These are phyloP conservation scores for Drosophila kepulauana DNA, from an alignment of 1,140 invertebrate genomes.

Conservation along the genomic window DNA sequence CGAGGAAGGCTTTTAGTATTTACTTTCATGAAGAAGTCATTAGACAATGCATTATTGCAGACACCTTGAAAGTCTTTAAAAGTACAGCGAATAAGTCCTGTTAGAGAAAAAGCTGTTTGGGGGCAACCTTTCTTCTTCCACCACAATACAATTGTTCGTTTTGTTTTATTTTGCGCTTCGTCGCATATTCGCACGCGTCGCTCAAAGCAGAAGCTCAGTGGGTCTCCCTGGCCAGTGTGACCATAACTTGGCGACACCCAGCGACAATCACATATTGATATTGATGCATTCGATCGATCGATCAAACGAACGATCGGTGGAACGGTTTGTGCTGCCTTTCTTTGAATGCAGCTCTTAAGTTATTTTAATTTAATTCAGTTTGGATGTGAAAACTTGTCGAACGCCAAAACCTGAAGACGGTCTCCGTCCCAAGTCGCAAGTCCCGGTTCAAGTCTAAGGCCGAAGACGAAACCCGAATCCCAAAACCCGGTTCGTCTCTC, in stretches of 20 bases:
- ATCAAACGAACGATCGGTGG: slow-evolving; percentile 25
- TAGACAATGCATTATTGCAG: too few relatives aligned
- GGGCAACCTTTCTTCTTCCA: neutral
- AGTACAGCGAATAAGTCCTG: neutral
- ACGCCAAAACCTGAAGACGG: slow-evolving; percentile 48
- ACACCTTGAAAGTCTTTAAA: neutral
- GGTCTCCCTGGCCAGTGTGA: slow-evolving; percentile 40
- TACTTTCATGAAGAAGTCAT: too few relatives aligned
- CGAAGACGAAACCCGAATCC: slow-evolving; percentile 15
- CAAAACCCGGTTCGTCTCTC: slow-evolving; percentile 3
- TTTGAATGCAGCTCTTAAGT: slow-evolving; percentile 43
- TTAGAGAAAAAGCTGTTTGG: slow-evolving; percentile 1
- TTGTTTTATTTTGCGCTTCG: neutral
- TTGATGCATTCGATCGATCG: slow-evolving; percentile 19
- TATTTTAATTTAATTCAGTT: slow-evolving; percentile 75
- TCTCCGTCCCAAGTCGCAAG: neutral
- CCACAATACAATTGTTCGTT: neutral
- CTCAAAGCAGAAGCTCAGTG: slow-evolving; percentile 56
- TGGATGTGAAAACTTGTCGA: slow-evolving; percentile 78
- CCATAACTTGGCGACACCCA: slow-evolving; percentile 19
- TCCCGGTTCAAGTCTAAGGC: neutral
- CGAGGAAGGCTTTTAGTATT: too few relatives aligned
- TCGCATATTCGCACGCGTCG: slow-evolving; percentile 48
- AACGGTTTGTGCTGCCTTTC: slow-evolving; percentile 16
- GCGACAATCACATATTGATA: slow-evolving; percentile 14